Evolutionary conservation across 2,797 vertebrate genomes (phyloP).

Genomic region (Pygocentrus nattereri): DNA sequence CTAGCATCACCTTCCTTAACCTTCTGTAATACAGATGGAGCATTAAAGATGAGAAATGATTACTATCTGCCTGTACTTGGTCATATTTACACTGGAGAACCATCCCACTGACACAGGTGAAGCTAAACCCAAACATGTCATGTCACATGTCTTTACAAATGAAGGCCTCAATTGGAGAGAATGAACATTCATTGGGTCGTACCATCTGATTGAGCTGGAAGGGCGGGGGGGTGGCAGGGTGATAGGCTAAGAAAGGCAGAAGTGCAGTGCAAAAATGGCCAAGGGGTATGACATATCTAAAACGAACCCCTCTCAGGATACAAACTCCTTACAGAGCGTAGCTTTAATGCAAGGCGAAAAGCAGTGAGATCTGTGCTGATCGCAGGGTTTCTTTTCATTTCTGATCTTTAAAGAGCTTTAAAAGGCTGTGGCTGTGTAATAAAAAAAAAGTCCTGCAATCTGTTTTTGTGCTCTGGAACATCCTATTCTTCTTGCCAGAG

Average conservation of each 20-base stretch:
- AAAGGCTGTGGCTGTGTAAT: constrained; percentile 37
- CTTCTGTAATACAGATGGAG: constrained; percentile 12
- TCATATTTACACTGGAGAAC: constrained; percentile 22
- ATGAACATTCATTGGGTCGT: constrained; percentile 84
- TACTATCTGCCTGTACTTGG: constrained; percentile 13
- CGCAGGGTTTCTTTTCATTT: not conserved
- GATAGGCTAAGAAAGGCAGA: constrained; percentile 60
- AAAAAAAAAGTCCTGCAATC: constrained; percentile 35
- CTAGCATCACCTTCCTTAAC: constrained; percentile 9
- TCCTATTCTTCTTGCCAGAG: not conserved
- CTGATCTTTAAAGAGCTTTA: constrained; percentile 30
- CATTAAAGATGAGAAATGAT: constrained; percentile 17
- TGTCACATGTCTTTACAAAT: constrained; percentile 40
- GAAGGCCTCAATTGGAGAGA: constrained; percentile 81
- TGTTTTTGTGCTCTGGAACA: not conserved
- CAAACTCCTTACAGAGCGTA: not conserved
- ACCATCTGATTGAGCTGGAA: constrained; percentile 73
- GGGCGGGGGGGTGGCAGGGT: constrained; percentile 21
- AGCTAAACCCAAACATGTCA: not conserved
- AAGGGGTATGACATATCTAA: constrained; percentile 38
- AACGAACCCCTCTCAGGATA: constrained; percentile 13
- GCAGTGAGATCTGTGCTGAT: constrained; percentile 36
- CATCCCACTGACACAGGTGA: constrained; percentile 20
- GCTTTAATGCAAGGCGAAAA: constrained; percentile 35
- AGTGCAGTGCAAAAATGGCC: constrained; percentile 68